Evolutionary conservation across 1,140 invertebrate species (phyloP).

Genomic region (Kradibia gibbosae): DNA sequence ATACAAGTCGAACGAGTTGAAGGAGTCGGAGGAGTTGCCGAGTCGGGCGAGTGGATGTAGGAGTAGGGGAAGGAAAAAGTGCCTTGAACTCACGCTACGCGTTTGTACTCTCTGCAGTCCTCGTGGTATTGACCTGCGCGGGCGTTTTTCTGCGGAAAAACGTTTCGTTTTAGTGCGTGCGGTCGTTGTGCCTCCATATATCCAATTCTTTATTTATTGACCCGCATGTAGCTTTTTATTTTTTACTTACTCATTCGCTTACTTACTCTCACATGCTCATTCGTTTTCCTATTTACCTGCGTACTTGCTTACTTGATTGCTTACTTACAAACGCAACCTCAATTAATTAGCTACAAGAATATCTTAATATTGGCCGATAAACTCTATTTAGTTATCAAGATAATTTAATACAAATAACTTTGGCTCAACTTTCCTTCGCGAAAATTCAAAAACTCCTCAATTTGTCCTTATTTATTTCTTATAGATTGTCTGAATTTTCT

Average conservation of each 20-base stretch:
- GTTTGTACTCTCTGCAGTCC: conserved; percentile 15
- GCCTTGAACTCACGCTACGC: conserved; percentile 44
- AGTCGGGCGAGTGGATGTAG: background rate
- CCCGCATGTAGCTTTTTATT: background rate
- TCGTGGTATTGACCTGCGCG: conserved; percentile 40
- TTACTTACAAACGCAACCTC: background rate
- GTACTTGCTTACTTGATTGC: background rate
- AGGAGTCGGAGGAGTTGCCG: conserved; percentile 7
- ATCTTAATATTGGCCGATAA: background rate
- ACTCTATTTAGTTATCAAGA: background rate
- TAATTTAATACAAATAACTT: background rate
- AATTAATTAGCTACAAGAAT: background rate
- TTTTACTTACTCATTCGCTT: background rate
- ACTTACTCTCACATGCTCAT: background rate
- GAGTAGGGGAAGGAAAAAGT: conserved; percentile 36
- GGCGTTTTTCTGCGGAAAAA: conserved; percentile 29
- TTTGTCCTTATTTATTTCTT: too few relatives aligned
- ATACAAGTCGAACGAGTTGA: conserved; percentile 15
- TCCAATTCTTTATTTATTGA: background rate
- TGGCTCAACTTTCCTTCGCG: background rate
- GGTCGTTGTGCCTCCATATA: background rate
- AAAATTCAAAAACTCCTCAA: too few relatives aligned
- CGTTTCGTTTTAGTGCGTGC: background rate
- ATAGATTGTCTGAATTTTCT: too few relatives aligned
- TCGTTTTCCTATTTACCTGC: background rate